Percentiles rank a stretch among this genome's conserved stretches.
Conservation (phyloP, 2,797 vertebrate species). For the Antennarius maculatus region DNA sequence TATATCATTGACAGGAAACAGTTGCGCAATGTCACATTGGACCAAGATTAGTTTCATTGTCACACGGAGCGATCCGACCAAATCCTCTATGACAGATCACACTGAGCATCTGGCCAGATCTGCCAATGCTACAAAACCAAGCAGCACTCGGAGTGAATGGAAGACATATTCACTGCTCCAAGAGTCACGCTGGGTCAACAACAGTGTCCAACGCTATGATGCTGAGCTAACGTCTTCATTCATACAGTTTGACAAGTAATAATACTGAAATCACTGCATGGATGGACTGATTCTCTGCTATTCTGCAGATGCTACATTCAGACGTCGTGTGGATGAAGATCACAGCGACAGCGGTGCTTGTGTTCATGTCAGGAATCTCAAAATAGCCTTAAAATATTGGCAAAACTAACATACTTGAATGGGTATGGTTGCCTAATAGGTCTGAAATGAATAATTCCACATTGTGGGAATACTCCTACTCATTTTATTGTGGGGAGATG, state of each 20-base stretch:
- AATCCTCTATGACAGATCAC: constrained; percentile 46
- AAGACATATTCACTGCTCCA: constrained; percentile 44
- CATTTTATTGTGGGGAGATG: background rate
- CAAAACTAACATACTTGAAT: constrained; percentile 15
- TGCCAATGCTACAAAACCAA: constrained; percentile 43
- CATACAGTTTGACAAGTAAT: constrained; percentile 22
- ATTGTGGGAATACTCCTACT: background rate
- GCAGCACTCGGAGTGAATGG: constrained; percentile 34
- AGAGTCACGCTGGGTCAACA: constrained; percentile 35
- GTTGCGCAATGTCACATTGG: constrained; percentile 22
- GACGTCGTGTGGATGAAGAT: background rate
- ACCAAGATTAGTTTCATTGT: constrained; percentile 45
- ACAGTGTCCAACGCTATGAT: constrained; percentile 18
- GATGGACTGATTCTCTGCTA: constrained; percentile 10
- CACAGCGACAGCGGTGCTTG: constrained; percentile 22
- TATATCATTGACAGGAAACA: constrained; percentile 30
- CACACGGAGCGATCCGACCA: constrained; percentile 35
- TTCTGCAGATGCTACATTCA: constrained; percentile 1
- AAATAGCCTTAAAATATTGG: constrained; percentile 22
- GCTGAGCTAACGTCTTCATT: constrained; percentile 42
- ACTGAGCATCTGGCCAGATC: constrained; percentile 47
- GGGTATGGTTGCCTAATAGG: constrained; percentile 1
- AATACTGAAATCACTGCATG: constrained; percentile 11
- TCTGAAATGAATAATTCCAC: background rate
- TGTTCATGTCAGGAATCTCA: constrained; percentile 19